These are phyloP conservation scores for Grapholita molesta DNA, from an alignment of 1,140 invertebrate genomes.

Conservation along the genomic window DNA sequence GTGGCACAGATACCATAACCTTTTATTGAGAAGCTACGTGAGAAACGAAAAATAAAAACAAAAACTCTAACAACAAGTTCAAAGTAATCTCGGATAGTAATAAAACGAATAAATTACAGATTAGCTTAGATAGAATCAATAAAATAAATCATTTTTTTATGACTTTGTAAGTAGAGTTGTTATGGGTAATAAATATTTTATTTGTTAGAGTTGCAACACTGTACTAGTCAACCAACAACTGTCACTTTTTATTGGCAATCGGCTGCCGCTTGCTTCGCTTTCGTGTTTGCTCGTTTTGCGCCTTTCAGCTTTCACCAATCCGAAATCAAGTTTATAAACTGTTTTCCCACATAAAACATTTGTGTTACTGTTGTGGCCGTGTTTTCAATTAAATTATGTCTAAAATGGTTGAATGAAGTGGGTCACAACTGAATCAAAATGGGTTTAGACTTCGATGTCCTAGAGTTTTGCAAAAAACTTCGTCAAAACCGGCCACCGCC, in stretches of 20 bases:
- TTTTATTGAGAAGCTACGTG: too few relatives aligned
- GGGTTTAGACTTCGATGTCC: slow-evolving; percentile 89
- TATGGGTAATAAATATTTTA: background rate
- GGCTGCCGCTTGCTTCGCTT: background rate
- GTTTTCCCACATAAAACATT: background rate
- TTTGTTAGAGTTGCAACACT: background rate
- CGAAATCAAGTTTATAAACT: background rate
- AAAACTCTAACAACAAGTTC: too few relatives aligned
- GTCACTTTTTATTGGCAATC: background rate
- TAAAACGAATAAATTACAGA: too few relatives aligned
- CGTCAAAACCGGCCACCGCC: slow-evolving; percentile 88
- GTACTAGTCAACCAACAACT: background rate
- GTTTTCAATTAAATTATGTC: background rate
- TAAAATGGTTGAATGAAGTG: background rate
- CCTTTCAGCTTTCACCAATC: slow-evolving; percentile 11
- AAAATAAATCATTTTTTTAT: too few relatives aligned
- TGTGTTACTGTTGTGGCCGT: background rate
- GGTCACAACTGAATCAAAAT: slow-evolving; percentile 62
- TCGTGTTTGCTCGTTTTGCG: background rate
- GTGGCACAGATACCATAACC: background rate
- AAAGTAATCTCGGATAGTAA: too few relatives aligned
- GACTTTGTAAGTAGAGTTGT: background rate
- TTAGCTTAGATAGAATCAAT: too few relatives aligned
- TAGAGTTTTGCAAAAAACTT: slow-evolving; percentile 90
- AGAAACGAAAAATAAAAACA: too few relatives aligned